phyloP scores from a whole-genome alignment of 2,888 invertebrate genomes.

The Aphelenchoides bicaudatus region DNA sequence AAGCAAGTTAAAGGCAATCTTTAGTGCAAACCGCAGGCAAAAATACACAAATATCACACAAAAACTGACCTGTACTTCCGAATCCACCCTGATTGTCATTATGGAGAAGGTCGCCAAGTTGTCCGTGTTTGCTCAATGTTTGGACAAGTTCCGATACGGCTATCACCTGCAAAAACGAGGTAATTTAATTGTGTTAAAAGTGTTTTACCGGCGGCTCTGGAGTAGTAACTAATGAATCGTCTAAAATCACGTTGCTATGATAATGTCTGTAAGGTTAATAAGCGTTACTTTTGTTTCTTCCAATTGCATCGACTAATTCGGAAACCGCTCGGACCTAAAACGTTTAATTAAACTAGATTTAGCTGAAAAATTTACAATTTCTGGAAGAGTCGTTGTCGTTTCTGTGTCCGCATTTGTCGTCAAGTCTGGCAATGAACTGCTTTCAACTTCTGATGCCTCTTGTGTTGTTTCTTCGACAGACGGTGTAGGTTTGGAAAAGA shows the following conservation, averaged over 20 bases:
- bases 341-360: background rate
- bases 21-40: background rate
- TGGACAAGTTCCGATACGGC: conserved; percentile 40
- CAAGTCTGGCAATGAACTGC: too few species aligned
- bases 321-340: conserved; percentile 21
- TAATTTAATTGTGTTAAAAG: conserved; percentile 29
- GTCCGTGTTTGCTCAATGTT: conserved; percentile 23
- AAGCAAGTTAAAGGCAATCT: conserved; percentile 17
- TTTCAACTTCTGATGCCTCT: too few species aligned
- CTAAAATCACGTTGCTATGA: conserved; percentile 1
- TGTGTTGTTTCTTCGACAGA: too few species aligned
- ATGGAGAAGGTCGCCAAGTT: conserved; percentile 28
- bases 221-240: background rate
- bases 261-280: background rate
- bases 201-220: conserved; percentile 7
- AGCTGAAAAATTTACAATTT: too few species aligned
- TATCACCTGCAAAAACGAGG: conserved; percentile 54
- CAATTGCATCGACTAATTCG: conserved; percentile 22
- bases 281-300: conserved; percentile 19
- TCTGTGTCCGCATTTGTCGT: too few species aligned
- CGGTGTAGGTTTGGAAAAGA: too few species aligned
- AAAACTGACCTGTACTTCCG: background rate
- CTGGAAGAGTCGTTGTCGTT: conserved; percentile 19
- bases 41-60: background rate
- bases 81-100: background rate